phyloP scores from a whole-genome alignment of 2,888 invertebrate species.

The Caenorhabditis macrosperma region DNA sequence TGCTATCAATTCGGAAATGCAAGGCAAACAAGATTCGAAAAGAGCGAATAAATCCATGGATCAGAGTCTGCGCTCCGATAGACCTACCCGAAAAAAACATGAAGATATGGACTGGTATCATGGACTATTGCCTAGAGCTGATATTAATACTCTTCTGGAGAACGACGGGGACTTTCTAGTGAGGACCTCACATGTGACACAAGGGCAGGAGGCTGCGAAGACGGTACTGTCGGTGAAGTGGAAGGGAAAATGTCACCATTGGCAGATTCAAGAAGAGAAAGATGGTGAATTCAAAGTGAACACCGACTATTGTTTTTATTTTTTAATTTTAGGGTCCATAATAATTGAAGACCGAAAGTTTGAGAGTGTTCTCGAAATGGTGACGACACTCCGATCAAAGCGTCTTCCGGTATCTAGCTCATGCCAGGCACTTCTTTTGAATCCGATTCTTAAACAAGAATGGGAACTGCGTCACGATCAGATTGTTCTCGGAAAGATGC shows the following conservation, averaged over 20 bases:
- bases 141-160: conserved; percentile 57
- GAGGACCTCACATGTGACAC: conserved; percentile 50
- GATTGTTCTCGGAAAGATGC: conserved; percentile 66
- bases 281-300: conserved; percentile 10
- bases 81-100: conserved; percentile 33
- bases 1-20: conserved; percentile 17
- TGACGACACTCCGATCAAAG: conserved; percentile 30
- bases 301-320: background rate
- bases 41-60: conserved; percentile 21
- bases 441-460: conserved; percentile 66
- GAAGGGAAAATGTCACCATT: conserved; percentile 66
- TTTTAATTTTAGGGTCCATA: conserved; percentile 10
- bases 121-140: conserved; percentile 65
- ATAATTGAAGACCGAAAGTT: conserved; percentile 45
- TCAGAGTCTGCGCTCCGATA: conserved; percentile 31
- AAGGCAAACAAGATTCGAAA: conserved; percentile 31
- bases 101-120: conserved; percentile 68
- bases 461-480: conserved; percentile 72
- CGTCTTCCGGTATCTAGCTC: conserved; percentile 60
- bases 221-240: conserved; percentile 66
- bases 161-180: conserved; percentile 60
- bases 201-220: conserved; percentile 38
- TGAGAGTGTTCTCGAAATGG: conserved; percentile 50
- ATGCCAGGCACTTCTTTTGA: conserved; percentile 63
- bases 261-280: conserved; percentile 41